phyloP scores from a whole-genome alignment of 2,888 invertebrate species.

The Amphimallon solstitiale region DNA sequence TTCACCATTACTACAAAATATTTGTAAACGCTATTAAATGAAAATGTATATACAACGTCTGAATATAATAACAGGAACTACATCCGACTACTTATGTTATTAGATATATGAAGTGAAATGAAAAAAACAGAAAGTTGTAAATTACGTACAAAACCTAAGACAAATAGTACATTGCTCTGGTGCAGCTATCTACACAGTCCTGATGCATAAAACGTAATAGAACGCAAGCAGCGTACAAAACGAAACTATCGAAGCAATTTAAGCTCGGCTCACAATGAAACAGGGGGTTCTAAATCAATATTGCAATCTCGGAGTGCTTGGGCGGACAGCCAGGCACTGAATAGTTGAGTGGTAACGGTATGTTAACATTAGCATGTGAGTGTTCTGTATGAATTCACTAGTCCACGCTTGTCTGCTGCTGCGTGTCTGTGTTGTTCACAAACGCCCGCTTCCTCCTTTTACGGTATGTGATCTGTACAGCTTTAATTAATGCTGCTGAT shows the following conservation, averaged over 20 bases:
- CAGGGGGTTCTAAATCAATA: conserved; percentile 25
- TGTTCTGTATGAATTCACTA: conserved; percentile 12
- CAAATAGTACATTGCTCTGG: background rate
- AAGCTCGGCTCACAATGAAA: conserved; percentile 21
- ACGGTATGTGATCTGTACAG: conserved; percentile 19
- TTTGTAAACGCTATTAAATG: too few species aligned
- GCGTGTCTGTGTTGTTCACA: conserved; percentile 18
- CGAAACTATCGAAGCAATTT: conserved; percentile 23
- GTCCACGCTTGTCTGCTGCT: background rate
- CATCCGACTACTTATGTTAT: too few species aligned
- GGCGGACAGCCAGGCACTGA: conserved; percentile 27
- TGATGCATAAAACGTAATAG: conserved; percentile 14
- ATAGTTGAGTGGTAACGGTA: conserved; percentile 30
- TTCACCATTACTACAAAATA: too few species aligned
- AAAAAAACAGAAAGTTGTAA: conserved; percentile 3
- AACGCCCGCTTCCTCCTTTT: conserved; percentile 23
- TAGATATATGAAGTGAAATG: background rate
- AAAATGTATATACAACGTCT: too few species aligned
- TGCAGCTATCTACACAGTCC: conserved; percentile 3
- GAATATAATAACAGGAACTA: too few species aligned
- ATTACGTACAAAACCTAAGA: background rate
- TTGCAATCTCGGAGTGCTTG: conserved; percentile 29
- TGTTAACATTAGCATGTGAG: conserved; percentile 27
- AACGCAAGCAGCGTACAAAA: conserved; percentile 1
- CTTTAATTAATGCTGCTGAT: conserved; percentile 19